A percentile compares a stretch with the other conserved stretches of the same genome.
Conservation (phyloP, 2,797 vertebrate genomes). For the Ctenopoma multispine region DNA sequence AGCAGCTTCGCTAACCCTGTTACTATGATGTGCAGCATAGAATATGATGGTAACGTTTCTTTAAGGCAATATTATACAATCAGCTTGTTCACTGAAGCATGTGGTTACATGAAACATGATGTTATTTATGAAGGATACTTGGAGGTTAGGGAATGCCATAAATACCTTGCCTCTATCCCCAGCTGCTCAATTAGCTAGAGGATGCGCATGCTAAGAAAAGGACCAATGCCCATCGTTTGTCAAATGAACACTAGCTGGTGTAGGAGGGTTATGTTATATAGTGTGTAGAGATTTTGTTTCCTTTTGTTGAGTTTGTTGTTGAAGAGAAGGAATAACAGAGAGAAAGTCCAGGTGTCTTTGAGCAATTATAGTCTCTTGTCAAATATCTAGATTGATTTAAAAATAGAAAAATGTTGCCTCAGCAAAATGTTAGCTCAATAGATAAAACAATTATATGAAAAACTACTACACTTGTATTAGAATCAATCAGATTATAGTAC, state of each 20-base stretch:
- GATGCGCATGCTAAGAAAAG: neutral
- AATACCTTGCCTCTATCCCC: constrained; percentile 32
- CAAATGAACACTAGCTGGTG: constrained; percentile 29
- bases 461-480: constrained; percentile 21
- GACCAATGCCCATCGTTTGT: constrained; percentile 23
- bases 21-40: constrained; percentile 12
- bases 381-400: constrained; percentile 29
- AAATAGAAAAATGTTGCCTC: constrained; percentile 9
- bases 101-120: constrained; percentile 44
- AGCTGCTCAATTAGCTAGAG: constrained; percentile 45
- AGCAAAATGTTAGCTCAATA: neutral
- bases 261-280: constrained; percentile 2
- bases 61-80: constrained; percentile 35
- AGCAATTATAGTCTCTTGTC: constrained; percentile 13
- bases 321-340: no score
- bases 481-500: constrained; percentile 41
- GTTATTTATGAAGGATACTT: constrained; percentile 46
- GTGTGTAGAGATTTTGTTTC: constrained; percentile 4
- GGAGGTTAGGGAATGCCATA: constrained; percentile 46
- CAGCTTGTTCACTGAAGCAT: constrained; percentile 45
- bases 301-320: neutral
- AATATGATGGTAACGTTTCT: constrained; percentile 32
- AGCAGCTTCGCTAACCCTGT: constrained; percentile 16
- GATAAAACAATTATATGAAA: neutral
- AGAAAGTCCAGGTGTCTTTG: neutral